Percentiles rank a stretch among this genome's conserved stretches.
Conservation (phyloP, 2,113 vertebrate species). For the Corythoichthys haematopterus region DNA sequence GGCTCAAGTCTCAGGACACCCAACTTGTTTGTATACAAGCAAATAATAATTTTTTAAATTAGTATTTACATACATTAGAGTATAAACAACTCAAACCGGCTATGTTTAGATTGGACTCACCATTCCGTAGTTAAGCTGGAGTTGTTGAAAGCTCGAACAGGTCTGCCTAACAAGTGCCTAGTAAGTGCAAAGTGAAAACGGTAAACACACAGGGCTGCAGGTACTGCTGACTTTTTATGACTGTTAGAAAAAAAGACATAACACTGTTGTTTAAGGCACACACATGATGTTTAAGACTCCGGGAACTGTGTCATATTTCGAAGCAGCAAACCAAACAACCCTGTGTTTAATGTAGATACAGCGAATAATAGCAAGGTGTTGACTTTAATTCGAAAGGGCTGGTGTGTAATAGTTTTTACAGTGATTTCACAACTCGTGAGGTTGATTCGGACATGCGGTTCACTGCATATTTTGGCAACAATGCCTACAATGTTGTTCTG, state of each 20-base stretch:
- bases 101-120: conserved; percentile 35
- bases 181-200: conserved; percentile 36
- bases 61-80: neutral
- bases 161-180: neutral
- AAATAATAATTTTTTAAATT: neutral
- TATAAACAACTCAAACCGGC: neutral
- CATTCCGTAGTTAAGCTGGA: conserved; percentile 30
- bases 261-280: neutral
- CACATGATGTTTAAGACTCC: neutral
- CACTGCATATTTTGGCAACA: conserved; percentile 57
- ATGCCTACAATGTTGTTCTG: conserved; percentile 36
- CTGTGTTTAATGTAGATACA: neutral
- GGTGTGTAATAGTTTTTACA: neutral
- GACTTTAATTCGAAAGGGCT: conserved; percentile 8
- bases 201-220: conserved; percentile 41
- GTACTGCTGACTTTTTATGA: conserved; percentile 8
- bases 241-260: neutral
- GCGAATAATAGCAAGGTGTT: conserved; percentile 7
- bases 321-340: neutral
- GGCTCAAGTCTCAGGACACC: neutral
- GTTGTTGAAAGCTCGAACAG: neutral
- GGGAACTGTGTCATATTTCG: neutral
- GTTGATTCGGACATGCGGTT: conserved; percentile 19
- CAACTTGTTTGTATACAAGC: neutral
- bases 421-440: conserved; percentile 20